Conservation (phyloP, 2,113 vertebrate species). For the Progne subis region DNA sequence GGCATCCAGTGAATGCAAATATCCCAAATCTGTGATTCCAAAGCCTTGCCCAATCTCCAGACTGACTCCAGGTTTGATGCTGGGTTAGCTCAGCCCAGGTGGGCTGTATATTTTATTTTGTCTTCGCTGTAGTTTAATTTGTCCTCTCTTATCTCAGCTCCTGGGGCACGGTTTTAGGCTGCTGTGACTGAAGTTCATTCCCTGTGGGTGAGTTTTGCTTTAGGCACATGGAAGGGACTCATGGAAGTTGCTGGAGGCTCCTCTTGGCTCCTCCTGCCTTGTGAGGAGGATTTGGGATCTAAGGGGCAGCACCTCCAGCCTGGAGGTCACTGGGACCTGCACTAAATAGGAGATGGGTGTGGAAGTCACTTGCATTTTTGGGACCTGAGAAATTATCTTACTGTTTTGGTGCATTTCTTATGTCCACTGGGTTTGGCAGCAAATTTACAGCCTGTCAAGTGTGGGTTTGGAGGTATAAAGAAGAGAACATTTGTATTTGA, state of each 20-base stretch:
- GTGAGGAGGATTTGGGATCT: background rate
- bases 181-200: background rate
- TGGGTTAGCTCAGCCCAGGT: background rate
- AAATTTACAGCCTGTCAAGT: background rate
- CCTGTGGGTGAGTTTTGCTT: background rate
- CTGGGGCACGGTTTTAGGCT: background rate
- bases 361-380: background rate
- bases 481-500: background rate
- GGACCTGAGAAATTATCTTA: background rate
- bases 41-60: background rate
- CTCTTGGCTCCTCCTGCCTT: background rate
- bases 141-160: background rate
- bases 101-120: background rate
- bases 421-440: background rate
- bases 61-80: background rate
- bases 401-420: background rate
- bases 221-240: background rate
- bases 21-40: background rate
- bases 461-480: background rate
- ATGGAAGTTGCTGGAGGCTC: background rate
- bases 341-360: background rate
- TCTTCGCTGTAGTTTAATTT: background rate
- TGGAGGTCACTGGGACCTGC: background rate
- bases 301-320: background rate
- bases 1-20: background rate